phyloP scores from a whole-genome alignment of 2,113 vertebrate species.

The Ia io region DNA sequence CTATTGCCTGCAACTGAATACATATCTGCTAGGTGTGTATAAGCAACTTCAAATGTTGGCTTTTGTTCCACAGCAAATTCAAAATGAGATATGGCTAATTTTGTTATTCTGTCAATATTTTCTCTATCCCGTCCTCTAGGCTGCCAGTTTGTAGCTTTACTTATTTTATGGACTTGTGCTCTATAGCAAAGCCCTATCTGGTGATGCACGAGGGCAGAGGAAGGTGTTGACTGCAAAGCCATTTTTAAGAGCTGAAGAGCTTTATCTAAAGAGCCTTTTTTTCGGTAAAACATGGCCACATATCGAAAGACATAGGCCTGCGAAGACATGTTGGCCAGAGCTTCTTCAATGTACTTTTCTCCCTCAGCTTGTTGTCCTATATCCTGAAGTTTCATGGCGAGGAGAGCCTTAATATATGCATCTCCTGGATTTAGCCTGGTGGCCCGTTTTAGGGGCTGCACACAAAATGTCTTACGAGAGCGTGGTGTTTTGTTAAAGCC shows the following conservation, averaged over 20 bases:
- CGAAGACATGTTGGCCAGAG: conserved; percentile 70
- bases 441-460: conserved; percentile 74
- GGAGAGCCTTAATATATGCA: conserved; percentile 68
- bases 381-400: conserved; percentile 82
- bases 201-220: conserved; percentile 76
- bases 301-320: conserved; percentile 79
- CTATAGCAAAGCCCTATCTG: conserved; percentile 83
- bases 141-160: background rate
- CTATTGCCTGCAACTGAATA: conserved; percentile 63
- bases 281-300: conserved; percentile 84
- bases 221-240: conserved; percentile 75
- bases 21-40: conserved; percentile 67
- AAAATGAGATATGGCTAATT: conserved; percentile 73
- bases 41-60: conserved; percentile 57
- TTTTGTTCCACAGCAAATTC: conserved; percentile 66
- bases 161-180: fast-evolving
- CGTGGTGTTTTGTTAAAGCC: fast-evolving
- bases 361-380: conserved; percentile 48
- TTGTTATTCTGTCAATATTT: background rate
- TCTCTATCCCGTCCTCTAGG: background rate
- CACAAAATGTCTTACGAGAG: fast-evolving
- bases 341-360: conserved; percentile 78
- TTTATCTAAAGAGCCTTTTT: conserved; percentile 43
- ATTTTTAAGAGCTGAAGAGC: conserved; percentile 70
- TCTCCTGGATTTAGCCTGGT: conserved; percentile 77